Evolutionary conservation across 2,888 invertebrate genomes (phyloP).

Genomic region (Chymomyza procnemis): DNA sequence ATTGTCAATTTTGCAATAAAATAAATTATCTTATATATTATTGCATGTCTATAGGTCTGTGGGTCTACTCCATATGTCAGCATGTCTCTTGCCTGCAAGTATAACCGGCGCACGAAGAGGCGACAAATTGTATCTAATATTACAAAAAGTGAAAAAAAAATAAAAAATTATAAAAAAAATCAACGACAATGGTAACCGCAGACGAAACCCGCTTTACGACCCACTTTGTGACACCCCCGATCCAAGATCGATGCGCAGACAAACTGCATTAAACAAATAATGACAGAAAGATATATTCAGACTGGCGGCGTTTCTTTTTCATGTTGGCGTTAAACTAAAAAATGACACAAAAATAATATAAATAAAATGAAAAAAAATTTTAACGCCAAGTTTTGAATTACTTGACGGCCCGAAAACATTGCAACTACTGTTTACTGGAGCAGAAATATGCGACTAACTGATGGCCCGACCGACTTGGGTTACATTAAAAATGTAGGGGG

Average conservation of each 20-base stretch:
- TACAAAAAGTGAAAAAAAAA: too few species aligned
- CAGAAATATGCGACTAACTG: conserved; percentile 42
- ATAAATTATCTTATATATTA: conserved; percentile 11
- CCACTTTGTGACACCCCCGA: neutral
- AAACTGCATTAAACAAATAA: conserved; percentile 2
- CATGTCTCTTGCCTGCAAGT: neutral
- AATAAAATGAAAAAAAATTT: conserved; percentile 19
- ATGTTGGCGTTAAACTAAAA: conserved; percentile 16
- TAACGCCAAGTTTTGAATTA: conserved; percentile 38
- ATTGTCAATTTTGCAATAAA: conserved; percentile 20
- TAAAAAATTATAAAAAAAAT: too few species aligned
- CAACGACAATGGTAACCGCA: neutral
- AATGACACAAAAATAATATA: neutral
- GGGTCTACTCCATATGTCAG: neutral
- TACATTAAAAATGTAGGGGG: neutral
- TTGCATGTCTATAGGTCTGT: neutral
- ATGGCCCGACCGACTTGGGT: conserved; percentile 5
- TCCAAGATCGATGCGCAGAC: neutral
- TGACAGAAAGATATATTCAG: neutral
- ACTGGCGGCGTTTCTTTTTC: conserved; percentile 36
- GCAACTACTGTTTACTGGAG: conserved; percentile 44
- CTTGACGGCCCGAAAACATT: neutral
- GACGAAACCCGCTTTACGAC: neutral
- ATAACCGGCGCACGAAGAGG: neutral
- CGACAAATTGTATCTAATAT: conserved; percentile 5